phyloP scores from a whole-genome alignment of 2,797 vertebrate species.

The Pangasius sanitwongsei region DNA sequence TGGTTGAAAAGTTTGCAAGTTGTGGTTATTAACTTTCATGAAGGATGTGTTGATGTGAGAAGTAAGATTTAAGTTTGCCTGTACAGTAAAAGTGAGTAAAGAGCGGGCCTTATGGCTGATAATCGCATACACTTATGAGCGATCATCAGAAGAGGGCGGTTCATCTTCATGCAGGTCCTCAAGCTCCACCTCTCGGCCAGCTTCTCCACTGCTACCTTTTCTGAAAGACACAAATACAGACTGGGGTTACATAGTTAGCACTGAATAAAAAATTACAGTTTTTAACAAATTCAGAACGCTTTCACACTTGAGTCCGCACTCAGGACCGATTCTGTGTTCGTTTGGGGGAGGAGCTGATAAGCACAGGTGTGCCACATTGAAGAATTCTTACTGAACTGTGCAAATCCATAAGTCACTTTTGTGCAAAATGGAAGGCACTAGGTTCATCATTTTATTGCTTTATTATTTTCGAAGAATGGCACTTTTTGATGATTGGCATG shows the following conservation, averaged over 20 bases:
- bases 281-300: not conserved
- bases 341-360: not conserved
- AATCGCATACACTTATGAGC: conserved; percentile 23
- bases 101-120: not conserved
- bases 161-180: conserved; percentile 91
- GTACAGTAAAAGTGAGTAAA: not conserved
- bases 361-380: not conserved
- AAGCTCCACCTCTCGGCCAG: conserved; percentile 83
- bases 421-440: not conserved
- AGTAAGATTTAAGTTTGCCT: not conserved
- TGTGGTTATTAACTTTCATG: not conserved
- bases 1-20: not conserved
- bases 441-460: not conserved
- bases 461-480: not conserved
- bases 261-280: not conserved
- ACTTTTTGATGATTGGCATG: not conserved
- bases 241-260: not conserved
- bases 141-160: conserved; percentile 71
- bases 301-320: not conserved
- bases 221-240: conserved; percentile 64
- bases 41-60: not conserved
- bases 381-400: not conserved
- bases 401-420: not conserved
- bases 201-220: conserved; percentile 87
- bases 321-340: not conserved